Percentiles rank a stretch among this genome's conserved stretches.
Evolutionary conservation across 2,797 vertebrate genomes (phyloP).

Genomic region (Bovichtus variegatus): DNA sequence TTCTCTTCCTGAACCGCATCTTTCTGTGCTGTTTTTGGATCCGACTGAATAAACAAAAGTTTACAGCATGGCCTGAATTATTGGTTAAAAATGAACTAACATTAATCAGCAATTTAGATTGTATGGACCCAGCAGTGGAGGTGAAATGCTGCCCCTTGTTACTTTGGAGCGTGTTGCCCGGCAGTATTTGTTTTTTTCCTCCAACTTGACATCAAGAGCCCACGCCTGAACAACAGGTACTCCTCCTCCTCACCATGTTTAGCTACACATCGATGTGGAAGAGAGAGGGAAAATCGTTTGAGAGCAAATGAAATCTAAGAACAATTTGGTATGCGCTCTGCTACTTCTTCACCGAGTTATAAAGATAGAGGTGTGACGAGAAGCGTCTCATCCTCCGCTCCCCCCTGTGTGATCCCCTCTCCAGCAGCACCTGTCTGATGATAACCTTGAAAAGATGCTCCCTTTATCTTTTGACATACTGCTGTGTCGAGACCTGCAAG

Average conservation of each 20-base stretch:
- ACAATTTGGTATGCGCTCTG: constrained; percentile 38
- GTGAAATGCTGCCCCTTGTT: too few species aligned
- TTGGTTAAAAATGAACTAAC: too few species aligned
- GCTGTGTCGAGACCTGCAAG: constrained; percentile 21
- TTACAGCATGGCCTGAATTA: neutral
- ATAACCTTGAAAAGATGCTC: constrained; percentile 68
- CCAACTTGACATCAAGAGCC: constrained; percentile 7
- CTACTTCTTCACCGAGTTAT: constrained; percentile 36
- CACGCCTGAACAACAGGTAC: constrained; percentile 12
- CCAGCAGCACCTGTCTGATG: constrained; percentile 46
- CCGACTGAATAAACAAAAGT: constrained; percentile 22
- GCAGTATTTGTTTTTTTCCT: constrained; percentile 19
- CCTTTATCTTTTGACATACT: constrained; percentile 36
- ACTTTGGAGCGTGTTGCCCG: too few species aligned
- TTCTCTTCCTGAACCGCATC: neutral
- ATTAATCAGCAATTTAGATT: too few species aligned
- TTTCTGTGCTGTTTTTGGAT: constrained; percentile 13
- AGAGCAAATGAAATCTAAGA: constrained; percentile 62
- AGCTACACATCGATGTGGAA: neutral
- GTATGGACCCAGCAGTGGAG: too few species aligned
- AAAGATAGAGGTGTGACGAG: constrained; percentile 38
- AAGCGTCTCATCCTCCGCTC: constrained; percentile 41
- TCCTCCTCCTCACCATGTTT: constrained; percentile 11
- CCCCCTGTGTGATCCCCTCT: constrained; percentile 52
- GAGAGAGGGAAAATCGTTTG: constrained; percentile 21